These are phyloP conservation scores for Apis laboriosa DNA, from an alignment of 1,140 invertebrate species.

Conservation along the genomic window DNA sequence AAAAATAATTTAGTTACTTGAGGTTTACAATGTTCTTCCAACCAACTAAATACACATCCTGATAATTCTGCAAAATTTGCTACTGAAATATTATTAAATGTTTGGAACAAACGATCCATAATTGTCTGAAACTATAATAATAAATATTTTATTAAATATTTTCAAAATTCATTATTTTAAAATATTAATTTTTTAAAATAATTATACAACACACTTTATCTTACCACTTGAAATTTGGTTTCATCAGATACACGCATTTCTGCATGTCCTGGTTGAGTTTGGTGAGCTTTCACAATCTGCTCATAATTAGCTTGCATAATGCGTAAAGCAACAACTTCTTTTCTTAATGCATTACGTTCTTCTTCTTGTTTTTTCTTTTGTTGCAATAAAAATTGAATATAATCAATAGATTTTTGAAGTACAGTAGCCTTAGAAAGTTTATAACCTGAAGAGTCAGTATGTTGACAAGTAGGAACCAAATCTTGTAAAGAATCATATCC, in stretches of 20 bases:
- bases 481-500: constrained; percentile 96
- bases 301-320: constrained; percentile 98
- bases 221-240: constrained; percentile 97
- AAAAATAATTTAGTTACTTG: constrained; percentile 81
- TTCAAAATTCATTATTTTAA: not conserved
- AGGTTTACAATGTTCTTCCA: constrained; percentile 98
- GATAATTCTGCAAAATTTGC: constrained; percentile 96
- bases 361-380: constrained; percentile 97
- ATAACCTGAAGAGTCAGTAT: constrained; percentile 91
- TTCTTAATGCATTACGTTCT: constrained; percentile 94
- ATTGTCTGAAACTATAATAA: constrained; percentile 93
- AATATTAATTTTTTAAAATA: not conserved
- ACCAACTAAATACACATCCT: constrained; percentile 96
- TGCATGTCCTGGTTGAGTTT: constrained; percentile 93
- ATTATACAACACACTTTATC: constrained; percentile 58
- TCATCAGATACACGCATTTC: constrained; percentile 95
- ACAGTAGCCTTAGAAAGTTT: constrained; percentile 98
- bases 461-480: constrained; percentile 95
- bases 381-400: constrained; percentile 94
- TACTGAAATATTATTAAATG: constrained; percentile 93
- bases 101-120: constrained; percentile 95
- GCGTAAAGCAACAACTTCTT: constrained; percentile 95
- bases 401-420: constrained; percentile 95
- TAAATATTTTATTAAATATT: constrained; percentile 11
- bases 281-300: constrained; percentile 97